Evolutionary conservation across 1,140 invertebrate species (phyloP), one percentile per base, ranked within the genome.

Genomic region (Heliothis virescens): DNA sequence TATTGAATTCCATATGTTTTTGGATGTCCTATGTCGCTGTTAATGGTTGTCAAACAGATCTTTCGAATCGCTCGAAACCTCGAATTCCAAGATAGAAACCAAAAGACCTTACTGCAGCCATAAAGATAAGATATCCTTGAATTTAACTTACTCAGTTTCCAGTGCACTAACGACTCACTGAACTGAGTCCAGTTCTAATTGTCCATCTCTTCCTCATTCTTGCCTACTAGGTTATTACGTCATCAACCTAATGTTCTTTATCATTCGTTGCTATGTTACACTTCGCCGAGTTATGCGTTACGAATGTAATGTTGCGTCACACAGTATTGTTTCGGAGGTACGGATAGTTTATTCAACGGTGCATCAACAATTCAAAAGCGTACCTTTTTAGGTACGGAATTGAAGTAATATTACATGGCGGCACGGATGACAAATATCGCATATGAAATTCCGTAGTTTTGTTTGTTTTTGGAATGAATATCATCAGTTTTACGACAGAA

Each of bases 321-420:
- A 9, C 57, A 18, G 55, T 48, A 73, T 57, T 59, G 72, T 74
- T 63, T 52, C 59, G 21, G n/a, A 76, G 74, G 59, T 21, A 29
- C 48, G 52, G 34, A 78, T 67, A 67, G 62, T 78, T 78, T 78
- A 67, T 77, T 67, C 75, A 77, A 21, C 62, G 29, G 48, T 47
- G 62, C 75, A 77, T 77, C 50, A 77, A 77, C 50, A 67, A 77
- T 77, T 77, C 75, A 77, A 65, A 41, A 26, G 34, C 12, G 21
- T 34, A 65, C 72, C 75, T 77, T 77, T 62, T 77, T 55, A 47
- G 13, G 55, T 41, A 67, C 62, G 75, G 18, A 77, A 77, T 67
- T 65, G 60, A 65, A 65, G 74, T 60, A 60, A 74, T 74, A 59
- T 60, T 74, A 48, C 72, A 60, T 74, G 13, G 53, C 57, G 15